Evolutionary conservation across 2,888 invertebrate genomes (phyloP).

Genomic region (Sthenelais limicola): DNA sequence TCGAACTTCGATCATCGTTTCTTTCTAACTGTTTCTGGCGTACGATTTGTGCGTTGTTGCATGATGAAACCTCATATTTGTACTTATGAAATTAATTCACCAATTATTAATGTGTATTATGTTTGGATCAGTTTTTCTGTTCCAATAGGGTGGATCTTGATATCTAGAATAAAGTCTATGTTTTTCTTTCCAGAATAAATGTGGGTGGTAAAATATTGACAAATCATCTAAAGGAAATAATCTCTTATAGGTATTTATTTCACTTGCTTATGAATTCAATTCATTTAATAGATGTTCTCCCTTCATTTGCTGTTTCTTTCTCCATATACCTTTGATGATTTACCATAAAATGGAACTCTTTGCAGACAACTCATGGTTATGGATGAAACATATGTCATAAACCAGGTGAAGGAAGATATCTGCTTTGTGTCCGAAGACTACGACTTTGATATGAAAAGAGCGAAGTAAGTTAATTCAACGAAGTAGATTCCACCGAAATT

Average conservation of each 20-base stretch:
- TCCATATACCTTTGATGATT: too few species aligned
- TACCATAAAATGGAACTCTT: too few species aligned
- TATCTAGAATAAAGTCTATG: not conserved
- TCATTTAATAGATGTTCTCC: not conserved
- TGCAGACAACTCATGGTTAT: conserved; percentile 93
- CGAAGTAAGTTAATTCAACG: conserved; percentile 59
- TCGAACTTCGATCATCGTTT: too few species aligned
- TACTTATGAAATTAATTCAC: too few species aligned
- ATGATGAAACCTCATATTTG: too few species aligned
- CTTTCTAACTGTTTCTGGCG: too few species aligned
- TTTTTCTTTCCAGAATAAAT: conserved; percentile 80
- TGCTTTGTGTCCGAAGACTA: conserved; percentile 94
- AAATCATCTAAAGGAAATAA: conserved; percentile 96
- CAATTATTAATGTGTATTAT: not conserved
- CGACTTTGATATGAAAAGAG: conserved; percentile 77
- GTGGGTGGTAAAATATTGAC: conserved; percentile 97
- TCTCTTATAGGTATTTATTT: conserved; percentile 84
- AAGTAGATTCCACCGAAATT: not conserved
- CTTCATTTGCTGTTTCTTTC: too few species aligned
- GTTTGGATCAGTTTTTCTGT: not conserved
- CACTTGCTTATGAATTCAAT: not conserved
- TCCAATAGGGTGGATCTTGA: not conserved
- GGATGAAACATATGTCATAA: conserved; percentile 98
- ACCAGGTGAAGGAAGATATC: conserved; percentile 97
- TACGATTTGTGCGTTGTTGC: too few species aligned